Evolutionary conservation across 2,797 vertebrate genomes (phyloP), one percentile per base, ranked within the genome.

Genomic region (Semaprochilodus insignis): DNA sequence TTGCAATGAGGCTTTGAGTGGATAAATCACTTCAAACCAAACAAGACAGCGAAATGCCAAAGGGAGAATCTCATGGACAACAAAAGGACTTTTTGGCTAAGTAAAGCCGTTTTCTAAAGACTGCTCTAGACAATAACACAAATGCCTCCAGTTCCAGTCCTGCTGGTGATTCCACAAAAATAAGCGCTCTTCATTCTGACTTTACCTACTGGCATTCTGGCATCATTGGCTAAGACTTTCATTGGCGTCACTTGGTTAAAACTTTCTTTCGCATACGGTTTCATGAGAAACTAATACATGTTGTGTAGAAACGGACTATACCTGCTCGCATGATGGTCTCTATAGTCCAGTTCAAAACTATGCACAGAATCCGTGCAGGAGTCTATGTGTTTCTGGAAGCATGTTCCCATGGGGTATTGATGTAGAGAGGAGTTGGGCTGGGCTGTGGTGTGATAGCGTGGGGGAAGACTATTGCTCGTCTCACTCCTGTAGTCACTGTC

Each of bases 401-500:
- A 95, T 13, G 96, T 87, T 0, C 96, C 95, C 63, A 96, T 94
- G 0, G 97, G 92, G 87, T 97, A 99, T 93, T 99, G 98, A 92
- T 99, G 97, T 87, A 96, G 87, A 0, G 98, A 99, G 34, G 97
- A 97, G 21, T 97, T 98, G 88, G 98, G 97, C 90, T 99, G 98
- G 10, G 91, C 92, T 0, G 97, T 97, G 0, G 95, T 97, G 90
- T 97, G 97, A 92, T 95, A 98, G 0, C 95, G 96, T 0, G 96
- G 97, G 6, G 97, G 98, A 59, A 98, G 87, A 91, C 97, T 97
- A 92, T 91, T 98, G 90, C 98, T 99, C 0, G 97, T 97, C 92
- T 99, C 98, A 0, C 98, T 99, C 86, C 98, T 97, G 82, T 99
- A 99, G 93, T 99, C 98, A 4, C 98, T 99, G 87, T 99, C 98